A percentile compares a stretch with the other conserved stretches of the same genome.
Conservation (phyloP, 2,797 vertebrate genomes). For the Helicolenus hilgendorfi region DNA sequence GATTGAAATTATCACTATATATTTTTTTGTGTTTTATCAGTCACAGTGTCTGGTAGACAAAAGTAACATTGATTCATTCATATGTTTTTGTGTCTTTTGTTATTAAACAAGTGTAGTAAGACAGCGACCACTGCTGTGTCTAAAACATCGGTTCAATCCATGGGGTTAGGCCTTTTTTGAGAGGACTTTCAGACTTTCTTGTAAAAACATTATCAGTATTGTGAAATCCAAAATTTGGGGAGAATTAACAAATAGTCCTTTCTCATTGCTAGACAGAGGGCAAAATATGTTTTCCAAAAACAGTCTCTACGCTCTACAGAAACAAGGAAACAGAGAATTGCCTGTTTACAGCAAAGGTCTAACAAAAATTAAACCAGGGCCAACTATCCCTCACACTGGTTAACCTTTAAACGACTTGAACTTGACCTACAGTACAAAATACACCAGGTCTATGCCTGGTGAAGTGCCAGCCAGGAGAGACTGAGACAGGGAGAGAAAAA, state of each 20-base stretch:
- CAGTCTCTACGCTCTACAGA: neutral
- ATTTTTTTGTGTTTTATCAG: neutral
- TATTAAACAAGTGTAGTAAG: neutral
- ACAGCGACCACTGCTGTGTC: neutral
- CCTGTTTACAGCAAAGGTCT: neutral
- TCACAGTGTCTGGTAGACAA: neutral
- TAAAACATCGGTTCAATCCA: neutral
- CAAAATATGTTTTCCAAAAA: conserved; percentile 18
- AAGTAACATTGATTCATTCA: neutral
- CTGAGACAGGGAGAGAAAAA: neutral
- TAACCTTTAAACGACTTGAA: conserved; percentile 10
- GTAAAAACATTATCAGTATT: neutral
- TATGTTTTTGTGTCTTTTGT: neutral
- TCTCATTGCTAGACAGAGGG: neutral
- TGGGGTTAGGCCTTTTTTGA: neutral
- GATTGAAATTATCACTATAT: neutral
- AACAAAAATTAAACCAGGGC: neutral
- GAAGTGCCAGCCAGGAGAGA: neutral
- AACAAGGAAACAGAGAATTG: neutral
- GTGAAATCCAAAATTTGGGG: neutral
- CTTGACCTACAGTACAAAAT: conserved; percentile 9
- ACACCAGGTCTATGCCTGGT: neutral
- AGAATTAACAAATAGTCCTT: neutral
- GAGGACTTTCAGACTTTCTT: neutral
- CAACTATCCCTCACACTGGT: neutral